Conservation (phyloP, 1,140 invertebrate genomes). For the Sycophaga agraensis region DNA sequence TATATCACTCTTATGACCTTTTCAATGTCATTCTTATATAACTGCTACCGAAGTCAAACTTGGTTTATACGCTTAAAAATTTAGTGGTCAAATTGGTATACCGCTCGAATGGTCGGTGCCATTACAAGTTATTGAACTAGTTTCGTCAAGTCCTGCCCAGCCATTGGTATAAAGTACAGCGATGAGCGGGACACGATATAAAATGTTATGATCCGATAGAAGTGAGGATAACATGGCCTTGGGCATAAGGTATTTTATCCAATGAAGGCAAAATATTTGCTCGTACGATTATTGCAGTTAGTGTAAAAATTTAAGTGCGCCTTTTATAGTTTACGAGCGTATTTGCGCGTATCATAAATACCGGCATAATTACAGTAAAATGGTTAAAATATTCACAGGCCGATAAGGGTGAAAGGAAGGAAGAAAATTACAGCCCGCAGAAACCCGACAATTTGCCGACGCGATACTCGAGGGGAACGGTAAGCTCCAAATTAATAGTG, state of each 20-base stretch:
- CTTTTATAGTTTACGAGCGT: constrained; percentile 23
- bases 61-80: too few species aligned
- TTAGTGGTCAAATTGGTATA: too few species aligned
- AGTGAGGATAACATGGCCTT: background rate
- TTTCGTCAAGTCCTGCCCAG: too few species aligned
- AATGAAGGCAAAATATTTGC: constrained; percentile 17
- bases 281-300: constrained; percentile 7
- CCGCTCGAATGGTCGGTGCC: too few species aligned
- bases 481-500: constrained; percentile 27
- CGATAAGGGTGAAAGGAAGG: constrained; percentile 28
- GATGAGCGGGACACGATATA: too few species aligned
- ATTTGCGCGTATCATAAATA: constrained; percentile 30
- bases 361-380: constrained; percentile 28
- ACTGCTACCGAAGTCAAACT: too few species aligned
- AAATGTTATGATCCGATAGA: too few species aligned
- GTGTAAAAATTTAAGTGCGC: constrained; percentile 15
- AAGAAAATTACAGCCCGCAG: constrained; percentile 25
- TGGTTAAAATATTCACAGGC: constrained; percentile 26
- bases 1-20: too few species aligned
- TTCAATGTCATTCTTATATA: too few species aligned
- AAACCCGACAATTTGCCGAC: constrained; percentile 30
- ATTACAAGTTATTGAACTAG: too few species aligned
- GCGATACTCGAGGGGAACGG: constrained; percentile 17
- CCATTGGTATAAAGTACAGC: too few species aligned
- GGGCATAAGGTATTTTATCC: constrained; percentile 18